Evolutionary conservation across 1,140 invertebrate genomes (phyloP), one percentile per base, ranked within the genome.

Genomic region (Physella acuta): DNA sequence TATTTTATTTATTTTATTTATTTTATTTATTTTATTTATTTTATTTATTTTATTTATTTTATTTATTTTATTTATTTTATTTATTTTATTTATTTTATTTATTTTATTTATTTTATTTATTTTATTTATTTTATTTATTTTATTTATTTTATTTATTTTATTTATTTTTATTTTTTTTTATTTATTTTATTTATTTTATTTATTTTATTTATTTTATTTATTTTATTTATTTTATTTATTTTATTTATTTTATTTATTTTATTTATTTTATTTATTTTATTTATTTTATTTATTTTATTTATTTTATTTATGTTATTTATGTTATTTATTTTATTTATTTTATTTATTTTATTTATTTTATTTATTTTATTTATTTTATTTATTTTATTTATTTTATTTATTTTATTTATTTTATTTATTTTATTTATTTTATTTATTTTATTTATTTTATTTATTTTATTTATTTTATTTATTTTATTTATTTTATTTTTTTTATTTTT

Each of bases 301-400:
- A 16, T 55, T 55, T 55, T 26, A 20, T 55, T 20, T 55, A 8
- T 55, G 26, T 55, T 55, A 55, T 55, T 55, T 55, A 16, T 55
- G 53, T 55, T 55, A 55, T 55, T 55, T 11, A 16, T 55, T 55
- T 55, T 11, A 16, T 26, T 55, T 11, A 55, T 55, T 26, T 16
- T 55, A 16, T 55, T 11, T 55, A 8, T 55, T 55, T 55, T 55
- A 24, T 55, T 55, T 55, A 16, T 55, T 11, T 20, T 55, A 16
- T 55, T 8, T 55, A 11, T 55, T 8, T 11, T 55, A 11, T 16
- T 55, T 20, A 16, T 55, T 55, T 8, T 55, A 16, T 55, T 20
- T 55, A 55, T 55, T 8, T 55, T 55, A 20, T 20, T 55, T 11
- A 16, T 20, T 55, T 55, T 11, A 16, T 26, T 55, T 11, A 16